Evolutionary conservation across 2,888 invertebrate genomes (phyloP), one percentile per base, ranked within the genome.

Genomic region (Epirrita christyi): DNA sequence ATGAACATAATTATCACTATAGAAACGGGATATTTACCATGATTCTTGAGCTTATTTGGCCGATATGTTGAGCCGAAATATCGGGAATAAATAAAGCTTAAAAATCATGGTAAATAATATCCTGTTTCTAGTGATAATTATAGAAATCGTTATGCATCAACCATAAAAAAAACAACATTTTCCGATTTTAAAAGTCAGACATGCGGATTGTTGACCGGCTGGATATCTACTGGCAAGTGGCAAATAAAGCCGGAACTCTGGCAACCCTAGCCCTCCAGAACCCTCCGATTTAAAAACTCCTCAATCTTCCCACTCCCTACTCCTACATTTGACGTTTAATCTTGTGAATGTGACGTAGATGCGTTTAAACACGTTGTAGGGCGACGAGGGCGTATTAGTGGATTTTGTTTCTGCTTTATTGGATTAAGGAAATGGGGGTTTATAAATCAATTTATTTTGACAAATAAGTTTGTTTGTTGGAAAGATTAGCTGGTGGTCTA

Each of bases 291-390:
- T 77, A 76, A 80, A 82, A 81, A 78, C 73, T 79, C 75, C 76
- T 78, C 79, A 73, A 76, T 78, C 80, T 82, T 71, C 72, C 66
- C 71, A 60, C 67, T 34, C 64, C 70, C 73, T 67, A 72, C 73
- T 54, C 71, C 67, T 72, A 70, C 64, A 65, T 77, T 76, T 78
- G 83, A 83, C 81, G 72, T 81, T 83, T 81, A 85, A 86, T 86
- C 86, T 84, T 78, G 76, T 81, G 81, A 71, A 75, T 75, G 75
- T 82, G 85, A 85, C 85, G 79, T 78, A 72, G 78, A 77, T 71
- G 69, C 69, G 62, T 70, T 73, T 64, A 72, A 60, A 57, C 56
- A 55, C 52, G 28, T 29, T 27, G 34, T 60, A 50, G 38, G 56
- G 62, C 61, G 63, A 70, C 63, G 67, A 70, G 68, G 68, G 68